Conservation (phyloP, 2,113 vertebrate species). For the Neofelis nebulosa region DNA sequence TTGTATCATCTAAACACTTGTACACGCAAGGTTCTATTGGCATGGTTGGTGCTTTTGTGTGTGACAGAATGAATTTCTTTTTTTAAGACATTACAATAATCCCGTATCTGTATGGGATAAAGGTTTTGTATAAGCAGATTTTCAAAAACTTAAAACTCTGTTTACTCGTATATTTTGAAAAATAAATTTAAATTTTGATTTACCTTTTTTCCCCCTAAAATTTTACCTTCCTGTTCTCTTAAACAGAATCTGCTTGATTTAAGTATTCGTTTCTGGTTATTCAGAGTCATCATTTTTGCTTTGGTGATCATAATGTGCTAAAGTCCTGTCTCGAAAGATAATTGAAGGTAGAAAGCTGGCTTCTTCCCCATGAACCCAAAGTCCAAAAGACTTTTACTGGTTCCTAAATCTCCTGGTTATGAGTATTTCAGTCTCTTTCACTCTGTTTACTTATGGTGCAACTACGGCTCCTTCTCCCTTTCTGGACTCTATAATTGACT, state of each 20-base stretch:
- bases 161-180: not conserved
- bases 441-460: not conserved
- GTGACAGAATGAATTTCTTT: not conserved
- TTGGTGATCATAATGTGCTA: not conserved
- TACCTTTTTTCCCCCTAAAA: not conserved
- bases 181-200: not conserved
- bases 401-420: not conserved
- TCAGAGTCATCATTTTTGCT: not conserved
- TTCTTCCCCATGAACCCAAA: not conserved
- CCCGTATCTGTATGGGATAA: not conserved
- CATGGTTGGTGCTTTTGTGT: not conserved
- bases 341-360: not conserved
- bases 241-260: not conserved
- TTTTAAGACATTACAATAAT: not conserved
- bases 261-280: not conserved
- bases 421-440: not conserved
- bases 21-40: not conserved
- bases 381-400: not conserved
- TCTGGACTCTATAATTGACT: not conserved
- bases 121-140: not conserved
- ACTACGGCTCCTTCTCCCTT: not conserved
- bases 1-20: not conserved
- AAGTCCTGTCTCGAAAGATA: not conserved
- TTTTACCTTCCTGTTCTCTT: conserved; percentile 34
- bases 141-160: not conserved